Evolutionary conservation across 2,113 vertebrate genomes (phyloP), one percentile per base, ranked within the genome.

Genomic region (Dendrocopos noguchii): DNA sequence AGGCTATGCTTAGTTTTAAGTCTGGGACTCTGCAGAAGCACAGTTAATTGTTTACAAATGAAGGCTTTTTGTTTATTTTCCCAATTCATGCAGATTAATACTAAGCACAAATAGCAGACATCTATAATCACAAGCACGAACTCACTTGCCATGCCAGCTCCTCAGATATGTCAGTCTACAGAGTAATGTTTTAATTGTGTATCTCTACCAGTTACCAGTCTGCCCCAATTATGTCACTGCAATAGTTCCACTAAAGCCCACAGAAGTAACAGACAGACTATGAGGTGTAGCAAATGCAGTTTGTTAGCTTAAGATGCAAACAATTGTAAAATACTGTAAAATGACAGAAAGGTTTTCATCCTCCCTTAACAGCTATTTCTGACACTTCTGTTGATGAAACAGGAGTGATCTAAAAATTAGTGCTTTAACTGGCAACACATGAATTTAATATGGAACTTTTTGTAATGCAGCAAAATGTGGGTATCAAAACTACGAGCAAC

Each of bases 111-210:
- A 92, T 94, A 92, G 91, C 67, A 96, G 75, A 95, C 72, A 95
- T 52, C 53, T 92, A 79, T 92, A 96, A 94, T 92, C 84, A 86
- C 24, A 95, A 67, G 33, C 84, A 84, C 53, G 72, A 84, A 94
- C 71, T 92, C 81, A 91, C 68, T 90, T 96, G 92, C 77, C 91
- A 95, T 55, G 71, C 44, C 88, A 91, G 80, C 73, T 94, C 63
- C 79, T 91, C 94, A 97, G 93, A 95, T 94, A 83, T 96, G 93
- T 96, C 94, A 96, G 82, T 96, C 91, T 95, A 84, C 84, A 93
- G 52, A 91, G 63, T 76, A 96, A 74, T 87, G 96, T 91, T 96
- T 97, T 97, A 96, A 96, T 80, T 97, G 91, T 44, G 65, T 80
- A 95, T 94, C 84, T 97, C 93, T 91, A 94, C 72, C 78, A 96